phyloP scores from a whole-genome alignment of 2,113 vertebrate species.

The Oncorhynchus mykiss region DNA sequence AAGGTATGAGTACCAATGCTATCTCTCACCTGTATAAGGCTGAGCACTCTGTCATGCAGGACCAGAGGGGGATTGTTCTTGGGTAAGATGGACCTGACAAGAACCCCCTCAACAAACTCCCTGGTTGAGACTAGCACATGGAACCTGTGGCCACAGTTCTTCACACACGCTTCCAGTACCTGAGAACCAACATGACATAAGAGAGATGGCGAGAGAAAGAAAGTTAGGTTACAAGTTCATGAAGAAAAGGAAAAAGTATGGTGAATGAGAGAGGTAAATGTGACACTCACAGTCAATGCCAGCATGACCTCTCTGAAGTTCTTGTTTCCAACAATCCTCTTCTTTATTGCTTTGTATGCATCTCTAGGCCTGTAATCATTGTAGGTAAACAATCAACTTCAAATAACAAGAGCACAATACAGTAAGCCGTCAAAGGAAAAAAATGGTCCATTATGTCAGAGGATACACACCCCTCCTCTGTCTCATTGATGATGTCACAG shows the following conservation, averaged over 20 bases:
- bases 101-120: slow-evolving; percentile 91
- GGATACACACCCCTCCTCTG: slow-evolving; percentile 81
- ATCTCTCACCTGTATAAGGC: slow-evolving; percentile 86
- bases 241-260: neutral
- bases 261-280: neutral
- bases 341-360: slow-evolving; percentile 91
- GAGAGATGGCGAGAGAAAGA: neutral
- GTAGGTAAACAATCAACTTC: slow-evolving; percentile 17
- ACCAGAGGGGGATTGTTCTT: slow-evolving; percentile 91
- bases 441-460: slow-evolving; percentile 17
- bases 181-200: no score
- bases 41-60: slow-evolving; percentile 89
- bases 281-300: slow-evolving; percentile 88
- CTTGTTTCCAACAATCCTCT: slow-evolving; percentile 91
- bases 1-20: neutral
- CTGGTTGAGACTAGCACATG: slow-evolving; percentile 81
- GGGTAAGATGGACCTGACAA: slow-evolving; percentile 89
- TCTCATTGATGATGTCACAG: slow-evolving; percentile 88
- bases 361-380: slow-evolving; percentile 86
- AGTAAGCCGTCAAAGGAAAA: neutral
- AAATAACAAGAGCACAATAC: neutral
- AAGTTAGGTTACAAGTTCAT: neutral
- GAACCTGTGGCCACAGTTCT: no score
- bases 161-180: no score
- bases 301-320: slow-evolving; percentile 97